Evolutionary conservation across 2,113 vertebrate genomes (phyloP).

Genomic region (Catagonus wagneri): DNA sequence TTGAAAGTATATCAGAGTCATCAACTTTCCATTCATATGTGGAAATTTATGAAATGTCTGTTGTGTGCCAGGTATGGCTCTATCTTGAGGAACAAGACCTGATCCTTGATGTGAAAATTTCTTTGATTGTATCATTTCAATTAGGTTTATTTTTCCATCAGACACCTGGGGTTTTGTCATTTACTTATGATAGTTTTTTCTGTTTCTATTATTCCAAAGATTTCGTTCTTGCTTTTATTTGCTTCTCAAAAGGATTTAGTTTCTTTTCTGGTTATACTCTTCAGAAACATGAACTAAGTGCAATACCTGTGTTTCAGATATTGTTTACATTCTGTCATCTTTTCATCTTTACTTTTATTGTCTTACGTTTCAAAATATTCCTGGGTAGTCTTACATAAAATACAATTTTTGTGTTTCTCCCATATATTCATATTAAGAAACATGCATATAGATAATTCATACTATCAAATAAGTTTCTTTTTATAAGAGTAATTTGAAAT

Average conservation of each 20-base stretch:
- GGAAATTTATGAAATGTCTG: neutral
- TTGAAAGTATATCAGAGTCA: neutral
- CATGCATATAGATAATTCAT: neutral
- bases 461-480: neutral
- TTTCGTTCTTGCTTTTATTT: neutral
- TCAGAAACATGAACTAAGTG: neutral
- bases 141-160: neutral
- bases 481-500: neutral
- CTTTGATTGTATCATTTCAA: neutral
- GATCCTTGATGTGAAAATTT: neutral
- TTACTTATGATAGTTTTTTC: neutral
- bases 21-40: neutral
- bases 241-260: neutral
- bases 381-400: neutral
- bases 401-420: neutral
- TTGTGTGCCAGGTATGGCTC: neutral
- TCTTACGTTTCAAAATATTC: neutral
- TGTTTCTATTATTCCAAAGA: neutral
- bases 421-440: neutral
- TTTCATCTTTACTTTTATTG: constrained; percentile 14
- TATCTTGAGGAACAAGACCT: neutral
- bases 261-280: neutral
- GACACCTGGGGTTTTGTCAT: neutral
- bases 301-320: neutral
- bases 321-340: neutral